A percentile compares a stretch with the other conserved stretches of the same genome.
These are phyloP conservation scores for Plagiodera versicolora DNA, from an alignment of 2,888 invertebrate genomes.

Conservation along the genomic window DNA sequence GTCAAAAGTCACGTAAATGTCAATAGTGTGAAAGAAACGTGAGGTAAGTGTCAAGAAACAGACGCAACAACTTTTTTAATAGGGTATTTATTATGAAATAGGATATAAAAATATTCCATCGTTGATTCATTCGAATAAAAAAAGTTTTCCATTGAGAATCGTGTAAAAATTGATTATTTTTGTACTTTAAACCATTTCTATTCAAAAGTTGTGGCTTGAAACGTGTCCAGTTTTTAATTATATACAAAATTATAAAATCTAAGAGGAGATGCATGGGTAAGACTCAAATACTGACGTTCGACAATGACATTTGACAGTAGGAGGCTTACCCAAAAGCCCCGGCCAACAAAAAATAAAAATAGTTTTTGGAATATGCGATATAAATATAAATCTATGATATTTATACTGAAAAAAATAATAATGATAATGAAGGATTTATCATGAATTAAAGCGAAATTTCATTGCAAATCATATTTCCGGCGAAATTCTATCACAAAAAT, in stretches of 20 bases:
- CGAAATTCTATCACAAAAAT: not conserved
- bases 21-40: no score
- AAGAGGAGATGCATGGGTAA: not conserved
- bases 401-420: not conserved
- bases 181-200: no score
- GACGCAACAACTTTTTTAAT: no score
- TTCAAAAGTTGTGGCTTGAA: no score
- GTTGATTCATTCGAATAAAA: no score
- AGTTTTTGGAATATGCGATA: not conserved
- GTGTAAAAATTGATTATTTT: no score
- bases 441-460: not conserved
- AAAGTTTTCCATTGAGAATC: no score
- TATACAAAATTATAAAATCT: not conserved
- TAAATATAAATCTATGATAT: not conserved
- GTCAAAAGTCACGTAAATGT: no score
- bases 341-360: not conserved
- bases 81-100: no score
- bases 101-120: no score
- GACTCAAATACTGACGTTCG: not conserved
- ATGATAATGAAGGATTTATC: not conserved
- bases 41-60: no score
- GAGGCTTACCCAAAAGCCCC: not conserved
- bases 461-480: not conserved
- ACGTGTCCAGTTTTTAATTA: no score
- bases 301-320: not conserved